Percentiles rank a stretch among this genome's conserved stretches.
Evolutionary conservation across 2,888 invertebrate genomes (phyloP).

Genomic region (Agrotis exclamationis): DNA sequence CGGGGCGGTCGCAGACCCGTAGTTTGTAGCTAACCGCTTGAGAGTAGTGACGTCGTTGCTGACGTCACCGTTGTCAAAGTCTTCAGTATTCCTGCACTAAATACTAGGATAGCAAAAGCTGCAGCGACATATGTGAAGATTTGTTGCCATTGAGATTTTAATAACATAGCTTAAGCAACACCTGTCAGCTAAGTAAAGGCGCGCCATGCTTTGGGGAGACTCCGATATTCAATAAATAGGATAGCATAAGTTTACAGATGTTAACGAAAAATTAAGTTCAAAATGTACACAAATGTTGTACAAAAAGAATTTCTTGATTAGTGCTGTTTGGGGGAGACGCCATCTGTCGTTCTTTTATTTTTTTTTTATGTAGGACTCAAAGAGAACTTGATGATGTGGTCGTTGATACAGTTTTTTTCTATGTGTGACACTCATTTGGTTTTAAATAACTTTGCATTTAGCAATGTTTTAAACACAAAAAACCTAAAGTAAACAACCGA

Average conservation of each 20-base stretch:
- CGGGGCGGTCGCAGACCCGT: not conserved
- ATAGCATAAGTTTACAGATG: not conserved
- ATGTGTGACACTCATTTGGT: too few species aligned
- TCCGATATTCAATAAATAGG: constrained; percentile 46
- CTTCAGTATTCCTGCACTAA: constrained; percentile 11
- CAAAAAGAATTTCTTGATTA: not conserved
- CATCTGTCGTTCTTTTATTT: not conserved
- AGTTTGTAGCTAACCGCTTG: not conserved
- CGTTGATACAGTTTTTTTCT: not conserved
- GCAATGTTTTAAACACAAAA: too few species aligned
- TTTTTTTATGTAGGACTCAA: not conserved
- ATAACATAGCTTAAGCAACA: not conserved
- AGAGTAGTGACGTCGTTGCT: constrained; percentile 9
- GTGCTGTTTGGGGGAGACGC: not conserved
- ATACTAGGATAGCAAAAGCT: constrained; percentile 38
- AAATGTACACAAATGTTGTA: not conserved
- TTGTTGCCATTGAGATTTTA: not conserved
- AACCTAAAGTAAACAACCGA: too few species aligned
- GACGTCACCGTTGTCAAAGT: constrained; percentile 24
- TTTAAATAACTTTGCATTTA: too few species aligned
- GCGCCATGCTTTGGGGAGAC: constrained; percentile 22
- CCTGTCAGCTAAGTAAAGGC: not conserved
- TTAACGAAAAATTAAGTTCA: not conserved
- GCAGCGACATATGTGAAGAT: not conserved
- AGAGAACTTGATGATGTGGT: not conserved